Base-by-base conservation (phyloP, 1,140 invertebrate species). In the Ips nitidus region DNA sequence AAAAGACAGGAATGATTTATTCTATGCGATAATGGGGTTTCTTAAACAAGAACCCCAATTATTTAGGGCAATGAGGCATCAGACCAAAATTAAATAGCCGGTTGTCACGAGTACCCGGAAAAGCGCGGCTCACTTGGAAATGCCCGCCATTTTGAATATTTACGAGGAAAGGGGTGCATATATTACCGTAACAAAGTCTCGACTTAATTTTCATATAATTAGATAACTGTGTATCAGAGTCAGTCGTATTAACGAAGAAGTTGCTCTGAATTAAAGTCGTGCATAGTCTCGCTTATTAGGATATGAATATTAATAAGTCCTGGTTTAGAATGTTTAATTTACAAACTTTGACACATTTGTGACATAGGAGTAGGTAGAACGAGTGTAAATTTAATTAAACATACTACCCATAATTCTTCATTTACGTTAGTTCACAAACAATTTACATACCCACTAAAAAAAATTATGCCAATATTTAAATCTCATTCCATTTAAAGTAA, bases 51-150 rank as follows among this genome's bases (percentile, higher is more conserved):
- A n/a, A 8, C 37, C 41, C 58, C 58, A 60, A 60, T 60, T 60
- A 60, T 60, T 60, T 60, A 60, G 58, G 58, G 58, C 58, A 60
- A 60, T 60, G 42, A 60, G 41, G 41, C 58, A 60, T 60, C 58
- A 60, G 40, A 38, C 40, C 58, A 22, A 60, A 60, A 60, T 60
- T 60, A 60, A 60, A 60, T 60, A 8, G 58, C 41, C 47, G 39
- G 41, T 60, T 60, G 58, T 60, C 58, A 60, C 58, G 58, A 60
- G 58, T 60, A 8, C 58, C 47, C 58, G 58, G 58, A 60, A 60
- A 60, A 41, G 8, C 58, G 58, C 41, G 41, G 58, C 58, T 42
- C 58, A 60, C 58, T 60, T 60, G 41, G 42, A 60, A 60, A 60
- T 60, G 41, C 41, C 58, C 22, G 58, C 58, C 58, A 60, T 60